A percentile compares a stretch with the other conserved stretches of the same genome.
These are phyloP conservation scores for Cantharis rufa DNA, from an alignment of 2,888 invertebrate species.

Conservation along the genomic window DNA sequence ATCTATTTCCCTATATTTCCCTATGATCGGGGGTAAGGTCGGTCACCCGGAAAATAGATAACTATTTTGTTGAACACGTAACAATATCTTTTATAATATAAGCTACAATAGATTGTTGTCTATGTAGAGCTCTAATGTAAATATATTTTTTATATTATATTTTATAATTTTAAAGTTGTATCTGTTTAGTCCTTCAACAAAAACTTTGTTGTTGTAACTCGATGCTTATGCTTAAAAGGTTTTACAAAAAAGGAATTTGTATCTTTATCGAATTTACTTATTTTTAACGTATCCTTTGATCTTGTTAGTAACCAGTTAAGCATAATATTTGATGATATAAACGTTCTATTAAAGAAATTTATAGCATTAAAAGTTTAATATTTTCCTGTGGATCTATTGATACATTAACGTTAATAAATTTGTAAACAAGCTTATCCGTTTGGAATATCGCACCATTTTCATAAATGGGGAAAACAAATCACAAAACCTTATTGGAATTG, in stretches of 20 bases:
- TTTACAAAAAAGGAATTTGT: background rate
- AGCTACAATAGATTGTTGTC: no score
- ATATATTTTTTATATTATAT: background rate
- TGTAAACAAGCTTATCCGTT: background rate
- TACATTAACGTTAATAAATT: background rate
- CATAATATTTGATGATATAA: constrained; percentile 6
- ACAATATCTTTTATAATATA: no score
- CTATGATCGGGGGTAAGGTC: no score
- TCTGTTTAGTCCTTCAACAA: background rate
- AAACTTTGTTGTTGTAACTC: constrained; percentile 3
- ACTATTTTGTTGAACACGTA: no score
- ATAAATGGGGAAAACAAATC: no score
- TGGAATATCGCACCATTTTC: no score
- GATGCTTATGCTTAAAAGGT: constrained; percentile 6
- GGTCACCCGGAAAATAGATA: no score
- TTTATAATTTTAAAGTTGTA: background rate
- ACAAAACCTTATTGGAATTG: no score
- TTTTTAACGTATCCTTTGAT: constrained; percentile 12
- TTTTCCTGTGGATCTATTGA: background rate
- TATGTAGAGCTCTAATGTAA: no score
- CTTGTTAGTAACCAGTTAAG: constrained; percentile 7
- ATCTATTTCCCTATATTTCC: no score
- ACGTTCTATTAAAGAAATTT: background rate
- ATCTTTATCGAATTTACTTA: constrained; percentile 10
- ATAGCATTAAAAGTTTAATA: background rate